Base-by-base conservation (phyloP, 37 sponge, comb jelly and placozoan genomes). In the Lycopodina hypogea region DNA sequence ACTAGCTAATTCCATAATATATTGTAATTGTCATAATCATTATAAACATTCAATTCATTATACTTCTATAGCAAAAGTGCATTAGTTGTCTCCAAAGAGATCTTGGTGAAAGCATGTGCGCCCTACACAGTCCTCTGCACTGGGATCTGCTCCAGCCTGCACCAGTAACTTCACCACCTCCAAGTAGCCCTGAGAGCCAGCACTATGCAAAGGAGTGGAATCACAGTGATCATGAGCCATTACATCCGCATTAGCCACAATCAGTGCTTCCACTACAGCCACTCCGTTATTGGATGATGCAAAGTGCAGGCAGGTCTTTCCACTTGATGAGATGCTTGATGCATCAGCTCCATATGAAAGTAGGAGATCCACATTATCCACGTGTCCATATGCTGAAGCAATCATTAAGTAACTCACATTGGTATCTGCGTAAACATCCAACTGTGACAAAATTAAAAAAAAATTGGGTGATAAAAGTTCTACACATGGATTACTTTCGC, bases 391-490 rank as follows among this genome's bases (percentile, higher is more conserved):
- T 42, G 91, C 85, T 23, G 91, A 77, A 3, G 86, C 86, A 34
- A 90, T 90, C 0, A 78, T 81, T 24, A 90, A 36, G 15, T 87
- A 83, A 14, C 87, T 90, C 91, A 87, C 81, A 48, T 78, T 70
- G 19, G 83, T 55, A 50, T 90, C 91, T 59, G 85, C 91, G 30
- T 72, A 74, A 23, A 38, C 78, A 74, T n/a, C n/a, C n/a, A n/a
- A n/a, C n/a, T n/a, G n/a, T n/a, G n/a, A n/a, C n/a, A n/a, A n/a
- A n/a, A n/a, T n/a, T n/a, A n/a, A n/a, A n/a, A n/a, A n/a, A n/a
- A n/a, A n/a, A n/a, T n/a, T n/a, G n/a, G n/a, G n/a, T n/a, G n/a
- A n/a, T n/a, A n/a, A n/a, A n/a, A n/a, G n/a, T n/a, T n/a, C n/a
- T n/a, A n/a, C n/a, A n/a, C n/a, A n/a, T n/a, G n/a, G n/a, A n/a